Conservation (phyloP, 2,113 vertebrate genomes). For the Scomber japonicus region DNA sequence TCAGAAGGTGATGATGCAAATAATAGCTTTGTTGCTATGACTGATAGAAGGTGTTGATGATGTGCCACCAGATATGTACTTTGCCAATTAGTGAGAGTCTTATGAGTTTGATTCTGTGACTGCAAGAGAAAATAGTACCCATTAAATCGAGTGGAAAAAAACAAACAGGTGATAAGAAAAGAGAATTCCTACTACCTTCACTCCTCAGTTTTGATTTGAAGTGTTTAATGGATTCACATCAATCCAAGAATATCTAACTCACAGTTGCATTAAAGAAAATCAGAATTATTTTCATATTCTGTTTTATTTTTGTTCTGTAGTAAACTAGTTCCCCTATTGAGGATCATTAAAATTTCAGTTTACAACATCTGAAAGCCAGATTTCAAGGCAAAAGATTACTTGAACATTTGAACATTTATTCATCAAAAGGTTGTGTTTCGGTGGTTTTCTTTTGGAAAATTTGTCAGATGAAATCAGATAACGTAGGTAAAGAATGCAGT, state of each 20-base stretch:
- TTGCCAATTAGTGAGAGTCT: not conserved
- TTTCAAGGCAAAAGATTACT: slow-evolving; percentile 9
- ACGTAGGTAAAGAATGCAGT: not conserved
- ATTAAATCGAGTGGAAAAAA: not conserved
- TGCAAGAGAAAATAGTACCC: not conserved
- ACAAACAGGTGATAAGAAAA: not conserved
- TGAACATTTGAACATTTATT: not conserved
- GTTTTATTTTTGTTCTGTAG: not conserved
- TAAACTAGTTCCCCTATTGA: not conserved
- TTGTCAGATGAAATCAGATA: not conserved
- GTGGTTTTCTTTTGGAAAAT: slow-evolving; percentile 7
- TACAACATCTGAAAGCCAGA: slow-evolving; percentile 2
- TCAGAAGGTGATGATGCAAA: too few species aligned
- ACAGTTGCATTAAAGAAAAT: too few species aligned
- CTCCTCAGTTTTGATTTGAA: not conserved
- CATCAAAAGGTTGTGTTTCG: not conserved
- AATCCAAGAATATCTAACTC: too few species aligned
- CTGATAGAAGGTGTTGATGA: not conserved
- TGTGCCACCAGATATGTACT: not conserved
- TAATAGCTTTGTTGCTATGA: not conserved
- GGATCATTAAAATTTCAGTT: slow-evolving; percentile 24
- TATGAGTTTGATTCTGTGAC: not conserved
- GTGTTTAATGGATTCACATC: not conserved
- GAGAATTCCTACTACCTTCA: not conserved
- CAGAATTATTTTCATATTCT: not conserved